These are phyloP conservation scores for Campopleginae sp. DNA, from an alignment of 2,888 invertebrate genomes.

Conservation along the genomic window DNA sequence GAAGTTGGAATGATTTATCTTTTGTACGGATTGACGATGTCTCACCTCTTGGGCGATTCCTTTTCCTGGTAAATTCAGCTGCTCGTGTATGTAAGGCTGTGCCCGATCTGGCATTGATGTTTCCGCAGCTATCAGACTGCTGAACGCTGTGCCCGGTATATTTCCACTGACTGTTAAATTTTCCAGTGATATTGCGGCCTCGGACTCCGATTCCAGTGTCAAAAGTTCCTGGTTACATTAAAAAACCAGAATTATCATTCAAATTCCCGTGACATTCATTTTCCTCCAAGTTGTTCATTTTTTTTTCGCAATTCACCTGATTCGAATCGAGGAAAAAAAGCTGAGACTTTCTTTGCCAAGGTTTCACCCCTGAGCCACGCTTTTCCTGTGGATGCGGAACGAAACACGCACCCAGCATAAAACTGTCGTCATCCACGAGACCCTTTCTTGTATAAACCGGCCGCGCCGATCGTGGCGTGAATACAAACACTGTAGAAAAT, in stretches of 20 bases:
- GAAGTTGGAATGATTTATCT: background rate
- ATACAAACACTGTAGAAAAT: slow-evolving; percentile 87
- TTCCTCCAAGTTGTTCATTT: background rate
- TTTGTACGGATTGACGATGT: background rate
- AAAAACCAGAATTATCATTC: background rate
- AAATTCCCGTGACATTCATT: slow-evolving; percentile 5
- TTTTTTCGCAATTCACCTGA: slow-evolving; percentile 84
- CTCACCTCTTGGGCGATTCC: slow-evolving; percentile 85
- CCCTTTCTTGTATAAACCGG: slow-evolving; percentile 85
- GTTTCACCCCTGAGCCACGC: slow-evolving; percentile 70
- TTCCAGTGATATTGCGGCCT: slow-evolving; percentile 81
- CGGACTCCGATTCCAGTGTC: slow-evolving; percentile 84
- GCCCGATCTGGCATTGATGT: slow-evolving; percentile 74
- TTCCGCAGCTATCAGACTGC: slow-evolving; percentile 83
- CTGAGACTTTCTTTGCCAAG: slow-evolving; percentile 87
- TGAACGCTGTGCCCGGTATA: slow-evolving; percentile 84
- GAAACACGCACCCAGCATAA: slow-evolving; percentile 86
- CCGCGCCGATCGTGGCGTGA: slow-evolving; percentile 86
- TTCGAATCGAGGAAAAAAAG: slow-evolving; percentile 87
- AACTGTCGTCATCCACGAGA: slow-evolving; percentile 83
- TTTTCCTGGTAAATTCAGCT: slow-evolving; percentile 82
- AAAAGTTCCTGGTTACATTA: slow-evolving; percentile 83
- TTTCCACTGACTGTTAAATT: slow-evolving; percentile 80
- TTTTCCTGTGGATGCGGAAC: slow-evolving; percentile 85
- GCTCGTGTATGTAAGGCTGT: slow-evolving; percentile 78